Percentiles rank a stretch among this genome's conserved stretches.
Evolutionary conservation across 2,888 invertebrate genomes (phyloP).

Genomic region (Euzophera pinguis): DNA sequence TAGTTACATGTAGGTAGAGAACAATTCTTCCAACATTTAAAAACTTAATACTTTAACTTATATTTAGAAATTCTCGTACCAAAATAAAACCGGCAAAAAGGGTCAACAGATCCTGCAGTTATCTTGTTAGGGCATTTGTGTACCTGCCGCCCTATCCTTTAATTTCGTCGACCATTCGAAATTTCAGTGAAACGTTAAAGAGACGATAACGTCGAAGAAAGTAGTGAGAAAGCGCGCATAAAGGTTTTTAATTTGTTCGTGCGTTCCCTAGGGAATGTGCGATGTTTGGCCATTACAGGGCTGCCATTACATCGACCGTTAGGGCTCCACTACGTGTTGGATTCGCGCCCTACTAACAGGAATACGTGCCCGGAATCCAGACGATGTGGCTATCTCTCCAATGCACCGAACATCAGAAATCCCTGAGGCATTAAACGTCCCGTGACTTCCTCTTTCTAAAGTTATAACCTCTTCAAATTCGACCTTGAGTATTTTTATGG

Average conservation of each 20-base stretch:
- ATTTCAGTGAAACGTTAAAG: conserved; percentile 30
- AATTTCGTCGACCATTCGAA: conserved; percentile 34
- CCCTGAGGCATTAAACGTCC: conserved; percentile 26
- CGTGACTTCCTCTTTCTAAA: conserved; percentile 20
- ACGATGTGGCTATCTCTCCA: conserved; percentile 31
- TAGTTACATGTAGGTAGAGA: too few relatives aligned
- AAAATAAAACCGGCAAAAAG: conserved; percentile 3
- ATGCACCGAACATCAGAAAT: conserved; percentile 38
- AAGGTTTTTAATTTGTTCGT: conserved; percentile 71
- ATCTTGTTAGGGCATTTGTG: neutral
- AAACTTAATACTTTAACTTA: conserved; percentile 6
- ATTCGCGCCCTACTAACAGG: conserved; percentile 70
- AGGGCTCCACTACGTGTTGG: conserved; percentile 65
- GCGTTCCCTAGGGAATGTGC: conserved; percentile 42
- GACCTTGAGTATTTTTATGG: conserved; percentile 13
- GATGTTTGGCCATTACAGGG: conserved; percentile 61
- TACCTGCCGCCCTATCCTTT: conserved; percentile 28
- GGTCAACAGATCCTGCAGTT: conserved; percentile 6
- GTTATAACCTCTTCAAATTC: conserved; percentile 12
- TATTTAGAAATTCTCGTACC: neutral
- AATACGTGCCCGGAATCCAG: conserved; percentile 56
- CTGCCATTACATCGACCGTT: conserved; percentile 67
- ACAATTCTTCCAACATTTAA: neutral
- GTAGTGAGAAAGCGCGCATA: conserved; percentile 40
- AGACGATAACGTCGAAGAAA: conserved; percentile 34